Conservation (phyloP, 1,140 invertebrate genomes). For the Drosophila tani region DNA sequence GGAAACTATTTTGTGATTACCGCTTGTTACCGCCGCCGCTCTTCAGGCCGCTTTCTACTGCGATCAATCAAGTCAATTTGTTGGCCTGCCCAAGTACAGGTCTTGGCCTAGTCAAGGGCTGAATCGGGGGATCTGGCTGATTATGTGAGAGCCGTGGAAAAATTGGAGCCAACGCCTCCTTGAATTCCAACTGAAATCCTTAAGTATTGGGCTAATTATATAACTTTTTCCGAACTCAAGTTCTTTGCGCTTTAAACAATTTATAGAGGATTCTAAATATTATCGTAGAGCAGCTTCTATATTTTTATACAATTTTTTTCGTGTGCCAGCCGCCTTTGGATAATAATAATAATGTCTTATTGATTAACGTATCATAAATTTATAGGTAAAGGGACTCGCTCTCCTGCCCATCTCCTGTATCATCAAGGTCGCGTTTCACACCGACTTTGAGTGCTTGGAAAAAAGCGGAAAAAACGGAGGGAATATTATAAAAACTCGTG, state of each 20-base stretch:
- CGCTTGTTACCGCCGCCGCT: conserved; percentile 69
- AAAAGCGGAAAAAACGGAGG: background rate
- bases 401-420: background rate
- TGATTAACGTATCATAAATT: conserved; percentile 16
- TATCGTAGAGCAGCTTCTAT: too few species aligned
- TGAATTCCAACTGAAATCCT: too few species aligned
- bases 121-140: conserved; percentile 22
- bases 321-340: background rate
- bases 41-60: conserved; percentile 75
- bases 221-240: too few species aligned
- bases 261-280: too few species aligned
- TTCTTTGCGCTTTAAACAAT: too few species aligned
- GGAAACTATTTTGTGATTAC: conserved; percentile 78
- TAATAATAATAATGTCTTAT: conserved; percentile 8
- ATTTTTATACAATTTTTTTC: background rate
- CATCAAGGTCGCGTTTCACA: background rate
- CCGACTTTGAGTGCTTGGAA: background rate
- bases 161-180: conserved; percentile 9
- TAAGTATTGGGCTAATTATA: too few species aligned
- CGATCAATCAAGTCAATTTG: conserved; percentile 79
- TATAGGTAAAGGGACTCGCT: background rate
- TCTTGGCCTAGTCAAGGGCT: conserved; percentile 10
- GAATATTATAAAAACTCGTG: background rate
- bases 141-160: conserved; percentile 49
- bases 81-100: conserved; percentile 51